A percentile compares a stretch with the other conserved stretches of the same genome.
phyloP scores from a whole-genome alignment of 2,797 vertebrate genomes.

The Trematomus bernacchii region DNA sequence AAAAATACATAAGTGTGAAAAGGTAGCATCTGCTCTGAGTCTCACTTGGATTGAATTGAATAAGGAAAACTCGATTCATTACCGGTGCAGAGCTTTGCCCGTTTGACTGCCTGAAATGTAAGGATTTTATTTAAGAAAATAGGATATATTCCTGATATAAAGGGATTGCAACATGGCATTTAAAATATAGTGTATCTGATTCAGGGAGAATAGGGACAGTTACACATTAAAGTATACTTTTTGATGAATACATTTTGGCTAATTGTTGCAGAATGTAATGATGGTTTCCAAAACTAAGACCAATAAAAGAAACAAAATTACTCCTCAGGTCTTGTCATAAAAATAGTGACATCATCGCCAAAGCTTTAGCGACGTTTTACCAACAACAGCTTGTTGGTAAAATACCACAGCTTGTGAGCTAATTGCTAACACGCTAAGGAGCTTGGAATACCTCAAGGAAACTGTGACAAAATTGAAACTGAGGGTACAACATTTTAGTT shows the following conservation, averaged over 20 bases:
- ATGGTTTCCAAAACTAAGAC: background rate
- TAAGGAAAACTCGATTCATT: background rate
- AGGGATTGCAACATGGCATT: background rate
- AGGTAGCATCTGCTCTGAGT: conserved; percentile 8
- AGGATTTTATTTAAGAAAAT: background rate
- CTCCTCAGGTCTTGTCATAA: too few relatives aligned
- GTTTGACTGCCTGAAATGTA: background rate
- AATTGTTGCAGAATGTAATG: background rate
- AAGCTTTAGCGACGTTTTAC: background rate
- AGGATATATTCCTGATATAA: background rate
- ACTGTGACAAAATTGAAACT: too few relatives aligned
- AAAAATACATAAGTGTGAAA: background rate
- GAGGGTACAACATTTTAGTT: too few relatives aligned
- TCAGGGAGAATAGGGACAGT: background rate
- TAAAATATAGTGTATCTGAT: background rate
- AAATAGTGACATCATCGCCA: background rate
- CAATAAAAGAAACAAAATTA: background rate
- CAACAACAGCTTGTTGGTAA: too few relatives aligned
- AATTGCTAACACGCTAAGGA: background rate
- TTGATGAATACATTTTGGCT: background rate
- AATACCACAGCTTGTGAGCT: background rate
- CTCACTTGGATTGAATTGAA: background rate
- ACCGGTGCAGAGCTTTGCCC: background rate
- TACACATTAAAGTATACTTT: background rate
- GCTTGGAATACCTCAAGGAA: too few relatives aligned